These are phyloP conservation scores for Tetraneura akinire DNA, from an alignment of 1,140 invertebrate species.

Conservation along the genomic window DNA sequence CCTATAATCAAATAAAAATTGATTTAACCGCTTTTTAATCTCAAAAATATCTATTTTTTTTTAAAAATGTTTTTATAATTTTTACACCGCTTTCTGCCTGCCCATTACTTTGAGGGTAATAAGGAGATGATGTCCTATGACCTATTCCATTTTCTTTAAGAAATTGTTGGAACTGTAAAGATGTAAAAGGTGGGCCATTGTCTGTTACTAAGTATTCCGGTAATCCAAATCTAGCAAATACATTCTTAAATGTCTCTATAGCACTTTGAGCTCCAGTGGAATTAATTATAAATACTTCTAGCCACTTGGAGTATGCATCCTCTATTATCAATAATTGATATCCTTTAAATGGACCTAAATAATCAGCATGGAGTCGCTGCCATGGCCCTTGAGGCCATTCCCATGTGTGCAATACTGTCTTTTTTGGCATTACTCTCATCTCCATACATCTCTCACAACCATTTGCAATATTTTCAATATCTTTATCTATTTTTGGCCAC, in stretches of 20 bases:
- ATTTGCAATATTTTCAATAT: no score
- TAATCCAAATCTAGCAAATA: constrained; percentile 55
- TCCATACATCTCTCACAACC: no score
- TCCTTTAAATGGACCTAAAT: no score
- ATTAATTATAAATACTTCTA: constrained; percentile 52
- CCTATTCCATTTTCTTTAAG: constrained; percentile 54
- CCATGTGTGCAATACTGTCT: no score
- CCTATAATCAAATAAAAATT: background rate
- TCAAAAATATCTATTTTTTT: background rate
- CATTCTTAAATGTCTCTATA: constrained; percentile 44
- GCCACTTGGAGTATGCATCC: constrained; percentile 58
- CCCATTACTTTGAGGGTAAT: constrained; percentile 57
- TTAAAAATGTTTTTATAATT: constrained; percentile 58
- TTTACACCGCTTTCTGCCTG: constrained; percentile 58
- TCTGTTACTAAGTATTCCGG: constrained; percentile 55
- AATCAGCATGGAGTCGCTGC: no score
- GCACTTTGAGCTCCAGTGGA: constrained; percentile 1
- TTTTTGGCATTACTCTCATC: no score
- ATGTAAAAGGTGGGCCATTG: constrained; percentile 56
- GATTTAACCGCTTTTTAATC: background rate
- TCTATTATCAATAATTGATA: constrained; percentile 53
- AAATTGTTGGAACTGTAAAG: constrained; percentile 54
- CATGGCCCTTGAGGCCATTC: no score
- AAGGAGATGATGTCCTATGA: constrained; percentile 55
- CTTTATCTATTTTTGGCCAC: no score